Base-by-base conservation (phyloP, 2,797 vertebrate species). In the Mormyrus hasselquistii region DNA sequence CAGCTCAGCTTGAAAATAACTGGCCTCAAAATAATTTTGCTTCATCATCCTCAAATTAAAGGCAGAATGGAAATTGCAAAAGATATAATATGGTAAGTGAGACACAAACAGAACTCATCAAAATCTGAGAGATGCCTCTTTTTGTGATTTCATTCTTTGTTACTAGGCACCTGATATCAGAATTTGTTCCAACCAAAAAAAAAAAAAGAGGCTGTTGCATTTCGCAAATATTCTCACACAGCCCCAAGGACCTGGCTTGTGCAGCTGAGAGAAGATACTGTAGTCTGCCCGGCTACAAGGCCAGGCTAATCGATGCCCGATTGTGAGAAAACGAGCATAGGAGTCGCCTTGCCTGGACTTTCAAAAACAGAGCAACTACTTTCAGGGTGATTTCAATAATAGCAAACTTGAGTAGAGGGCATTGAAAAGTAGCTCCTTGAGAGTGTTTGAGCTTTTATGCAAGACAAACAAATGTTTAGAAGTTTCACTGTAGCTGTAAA, bases 211-310 rank as follows among this genome's bases (percentile, higher is more conserved):
- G 84, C 49, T 55, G 52, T 55, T 86, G 84, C 84, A 29, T 55
- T 86, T 47, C 41, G 6, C 84, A 86, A 53, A 86, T 53, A 86
- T 34, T 53, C 84, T 88, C 73, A 86, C 69, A 76, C 41, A 90
- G 76, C 76, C 88, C 88, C 91, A 90, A 88, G 89, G 90, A 89
- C 59, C 87, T 92, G 89, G 57, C 89, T 89, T 88, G 89, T 89
- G 90, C 85, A 92, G 88, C 89, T 89, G 88, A 92, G 44, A 49
- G 55, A 90, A 88, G 76, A 82, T 82, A 92, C 91, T 89, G 34
- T 90, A 91, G 91, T 93, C 91, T 93, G 90, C 92, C 90, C 91
- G 90, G 91, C 91, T 92, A 92, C 91, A 91, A 93, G 91, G 91
- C 91, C 90, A 73, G 85, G 59, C 86, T 84, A 93, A 91, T 90